Base-by-base conservation (phyloP, 2,797 vertebrate genomes). In the Champsocephalus gunnari region DNA sequence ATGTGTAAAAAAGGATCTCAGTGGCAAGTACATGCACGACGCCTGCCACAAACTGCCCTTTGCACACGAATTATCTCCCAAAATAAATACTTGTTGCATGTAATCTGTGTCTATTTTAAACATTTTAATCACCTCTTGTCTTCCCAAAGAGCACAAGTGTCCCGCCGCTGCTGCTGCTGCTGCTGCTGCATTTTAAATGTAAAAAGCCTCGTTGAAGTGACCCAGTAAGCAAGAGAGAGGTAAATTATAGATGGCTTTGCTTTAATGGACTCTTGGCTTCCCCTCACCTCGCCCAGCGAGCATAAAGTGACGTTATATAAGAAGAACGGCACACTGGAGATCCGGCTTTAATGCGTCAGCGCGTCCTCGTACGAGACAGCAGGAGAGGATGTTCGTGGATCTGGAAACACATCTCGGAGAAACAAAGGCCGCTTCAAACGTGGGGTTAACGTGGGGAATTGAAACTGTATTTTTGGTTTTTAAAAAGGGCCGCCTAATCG, bases 231-330 rank as follows among this genome's bases (percentile, higher is more conserved):
- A 90, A 90, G 81, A 91, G 82, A 45, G 83, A 89, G 73, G 89
- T 93, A 89, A 94, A 94, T 94, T 93, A 93, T 94, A 92, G 83
- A 94, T 94, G 88, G 76, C 85, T 78, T 1, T 53, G 81, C 82
- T 87, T 38, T 94, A 93, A 95, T 92, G 90, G 89, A 91, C 88
- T 90, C 82, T 83, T 87, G 80, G 86, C 79, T 83, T 87, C 82
- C 85, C 88, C 78, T 84, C 84, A 89, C 81, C 80, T 66, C 66
- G 65, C 81, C 75, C 80, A 84, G 62, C 80, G 68, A 73, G 71
- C 84, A 71, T 28, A 80, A 54, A 79, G 73, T 82, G 79, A 88
- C 62, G 79, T 89, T 89, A 87, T 77, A 80, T 82, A 86, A 91
- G 80, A 77, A 73, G 71, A 49, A 58, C n/a, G 43, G 79, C 45